phyloP scores from a whole-genome alignment of 2,797 vertebrate genomes.

The Linurgus olivaceus region DNA sequence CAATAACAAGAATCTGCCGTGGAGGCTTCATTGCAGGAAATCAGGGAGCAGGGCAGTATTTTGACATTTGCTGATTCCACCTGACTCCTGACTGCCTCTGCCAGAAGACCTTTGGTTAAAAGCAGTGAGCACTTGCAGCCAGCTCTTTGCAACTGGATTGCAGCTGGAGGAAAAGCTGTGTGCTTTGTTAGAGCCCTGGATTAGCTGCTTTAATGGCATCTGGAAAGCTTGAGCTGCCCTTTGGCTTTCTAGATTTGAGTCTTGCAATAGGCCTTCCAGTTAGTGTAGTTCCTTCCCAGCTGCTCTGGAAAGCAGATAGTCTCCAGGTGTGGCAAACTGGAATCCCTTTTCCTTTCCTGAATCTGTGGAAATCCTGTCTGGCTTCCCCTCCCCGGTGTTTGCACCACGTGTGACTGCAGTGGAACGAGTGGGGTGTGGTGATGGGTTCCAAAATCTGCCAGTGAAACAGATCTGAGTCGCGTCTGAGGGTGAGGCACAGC shows the following conservation, averaged over 20 bases:
- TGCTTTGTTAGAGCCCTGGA: background rate
- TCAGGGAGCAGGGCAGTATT: background rate
- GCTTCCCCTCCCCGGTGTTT: background rate
- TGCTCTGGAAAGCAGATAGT: background rate
- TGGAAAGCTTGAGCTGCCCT: background rate
- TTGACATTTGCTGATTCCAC: background rate
- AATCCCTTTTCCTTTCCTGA: background rate
- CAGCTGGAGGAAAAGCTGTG: background rate
- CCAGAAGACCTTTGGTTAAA: background rate
- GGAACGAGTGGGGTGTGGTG: background rate
- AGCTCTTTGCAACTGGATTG: background rate
- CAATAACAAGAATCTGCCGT: accelerated
- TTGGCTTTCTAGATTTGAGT: background rate
- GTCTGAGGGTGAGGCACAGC: background rate
- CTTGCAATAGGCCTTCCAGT: background rate
- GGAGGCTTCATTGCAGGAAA: background rate
- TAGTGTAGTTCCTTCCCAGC: background rate
- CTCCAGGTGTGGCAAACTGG: background rate
- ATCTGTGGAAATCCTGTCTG: background rate
- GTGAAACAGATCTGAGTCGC: background rate
- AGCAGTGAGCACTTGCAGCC: background rate
- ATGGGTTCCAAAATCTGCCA: background rate
- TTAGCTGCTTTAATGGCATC: background rate
- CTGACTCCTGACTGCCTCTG: background rate
- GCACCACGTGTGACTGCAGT: accelerated